Evolutionary conservation across 2,113 vertebrate species (phyloP).

Genomic region (Acrocephalus kingi): DNA sequence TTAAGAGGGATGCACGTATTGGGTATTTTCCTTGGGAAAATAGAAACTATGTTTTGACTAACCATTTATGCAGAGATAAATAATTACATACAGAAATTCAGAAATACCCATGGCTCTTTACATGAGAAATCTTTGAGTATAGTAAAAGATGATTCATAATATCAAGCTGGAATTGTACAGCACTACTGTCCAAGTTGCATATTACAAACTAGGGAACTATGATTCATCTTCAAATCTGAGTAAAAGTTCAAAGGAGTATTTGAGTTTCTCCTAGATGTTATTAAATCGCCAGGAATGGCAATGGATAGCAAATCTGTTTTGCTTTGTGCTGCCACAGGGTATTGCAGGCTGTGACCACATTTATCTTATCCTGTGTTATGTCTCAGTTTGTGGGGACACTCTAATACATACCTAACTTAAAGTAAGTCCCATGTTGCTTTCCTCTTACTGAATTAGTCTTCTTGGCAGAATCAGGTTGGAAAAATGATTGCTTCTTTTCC

Average conservation of each 20-base stretch:
- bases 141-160: background rate
- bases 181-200: background rate
- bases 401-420: background rate
- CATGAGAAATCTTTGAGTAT: background rate
- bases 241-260: background rate
- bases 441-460: background rate
- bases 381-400: background rate
- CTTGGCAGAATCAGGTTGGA: background rate
- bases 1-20: background rate
- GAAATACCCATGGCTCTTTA: background rate
- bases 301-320: background rate
- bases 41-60: background rate
- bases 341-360: background rate
- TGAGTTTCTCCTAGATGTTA: background rate
- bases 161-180: background rate
- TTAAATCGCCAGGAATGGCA: background rate
- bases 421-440: background rate
- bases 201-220: background rate
- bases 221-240: background rate
- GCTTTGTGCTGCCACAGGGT: rapidly evolving
- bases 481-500: background rate
- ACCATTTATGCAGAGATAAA: background rate
- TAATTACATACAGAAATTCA: background rate
- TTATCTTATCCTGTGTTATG: background rate
- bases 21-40: background rate